These are phyloP conservation scores for Apocheima hispidaria DNA, from an alignment of 2,888 invertebrate species.

Conservation along the genomic window DNA sequence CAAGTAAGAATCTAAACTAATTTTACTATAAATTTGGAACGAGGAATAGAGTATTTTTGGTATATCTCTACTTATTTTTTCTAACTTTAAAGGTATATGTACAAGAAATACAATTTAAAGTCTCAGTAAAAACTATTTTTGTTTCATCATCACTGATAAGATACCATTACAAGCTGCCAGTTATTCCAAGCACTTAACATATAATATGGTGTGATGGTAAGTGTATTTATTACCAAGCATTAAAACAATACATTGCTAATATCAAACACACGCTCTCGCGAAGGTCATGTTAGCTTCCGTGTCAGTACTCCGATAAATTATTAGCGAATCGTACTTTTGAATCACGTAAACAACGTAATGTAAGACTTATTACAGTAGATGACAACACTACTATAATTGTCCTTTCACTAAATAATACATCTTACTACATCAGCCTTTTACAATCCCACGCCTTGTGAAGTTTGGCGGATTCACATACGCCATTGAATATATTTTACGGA, in stretches of 20 bases:
- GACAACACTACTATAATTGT: too few species aligned
- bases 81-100: too few species aligned
- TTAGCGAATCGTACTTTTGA: not conserved
- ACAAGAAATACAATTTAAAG: not conserved
- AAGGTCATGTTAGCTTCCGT: slow-evolving; percentile 10
- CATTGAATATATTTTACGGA: too few species aligned
- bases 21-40: too few species aligned
- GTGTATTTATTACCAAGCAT: not conserved
- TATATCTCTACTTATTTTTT: too few species aligned
- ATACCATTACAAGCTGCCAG: not conserved
- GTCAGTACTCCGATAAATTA: not conserved
- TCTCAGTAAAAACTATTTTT: not conserved
- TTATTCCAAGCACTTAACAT: slow-evolving; percentile 3
- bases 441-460: too few species aligned
- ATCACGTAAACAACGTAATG: slow-evolving; percentile 3
- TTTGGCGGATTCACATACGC: too few species aligned
- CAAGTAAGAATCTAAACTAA: too few species aligned
- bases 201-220: too few species aligned
- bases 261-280: slow-evolving; percentile 16
- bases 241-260: slow-evolving; percentile 23
- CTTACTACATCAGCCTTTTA: too few species aligned
- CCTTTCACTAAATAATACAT: too few species aligned
- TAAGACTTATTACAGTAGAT: not conserved
- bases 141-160: not conserved
- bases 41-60: too few species aligned